Conservation (phyloP, 2,113 vertebrate species). For the Xiphophorus couchianus region DNA sequence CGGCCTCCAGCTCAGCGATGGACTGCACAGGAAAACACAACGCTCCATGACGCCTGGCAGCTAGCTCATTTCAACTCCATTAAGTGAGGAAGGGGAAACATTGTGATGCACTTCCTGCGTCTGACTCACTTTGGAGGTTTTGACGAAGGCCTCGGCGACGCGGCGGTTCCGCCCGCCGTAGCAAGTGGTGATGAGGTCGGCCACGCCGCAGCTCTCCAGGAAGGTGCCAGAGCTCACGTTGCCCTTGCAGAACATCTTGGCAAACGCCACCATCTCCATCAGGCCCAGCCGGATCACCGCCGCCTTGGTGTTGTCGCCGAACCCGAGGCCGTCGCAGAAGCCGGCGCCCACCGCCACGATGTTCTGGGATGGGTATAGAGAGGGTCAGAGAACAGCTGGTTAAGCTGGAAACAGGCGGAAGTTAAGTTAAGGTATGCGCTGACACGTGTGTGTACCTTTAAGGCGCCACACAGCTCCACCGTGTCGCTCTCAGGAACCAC, state of each 20-base stretch:
- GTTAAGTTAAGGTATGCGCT: too few species aligned
- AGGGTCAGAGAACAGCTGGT: neutral
- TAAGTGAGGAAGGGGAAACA: too few species aligned
- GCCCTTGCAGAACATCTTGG: slow-evolving; percentile 84
- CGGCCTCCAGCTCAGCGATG: slow-evolving; percentile 84
- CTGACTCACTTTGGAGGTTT: slow-evolving; percentile 80
- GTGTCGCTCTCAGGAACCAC: slow-evolving; percentile 84
- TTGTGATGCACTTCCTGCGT: too few species aligned
- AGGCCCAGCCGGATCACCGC: slow-evolving; percentile 88
- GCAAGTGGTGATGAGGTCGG: slow-evolving; percentile 90
- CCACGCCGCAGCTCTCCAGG: slow-evolving; percentile 89
- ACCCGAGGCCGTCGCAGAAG: slow-evolving; percentile 87
- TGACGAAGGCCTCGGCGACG: slow-evolving; percentile 87
- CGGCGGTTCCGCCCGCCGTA: slow-evolving; percentile 88
- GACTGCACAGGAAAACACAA: slow-evolving; percentile 71
- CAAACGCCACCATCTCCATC: slow-evolving; percentile 91
- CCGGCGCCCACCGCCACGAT: slow-evolving; percentile 88
- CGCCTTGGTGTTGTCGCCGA: slow-evolving; percentile 89
- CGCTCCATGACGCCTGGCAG: neutral
- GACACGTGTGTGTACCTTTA: slow-evolving; percentile 77
- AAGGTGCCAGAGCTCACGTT: slow-evolving; percentile 80
- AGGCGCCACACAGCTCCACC: slow-evolving; percentile 88
- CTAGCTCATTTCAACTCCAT: neutral
- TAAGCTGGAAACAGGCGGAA: neutral
- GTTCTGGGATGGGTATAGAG: slow-evolving; percentile 72